Percentiles rank a stretch among this genome's conserved stretches.
Evolutionary conservation across 2,888 invertebrate species (phyloP).

Genomic region (Limenitis arthemis): DNA sequence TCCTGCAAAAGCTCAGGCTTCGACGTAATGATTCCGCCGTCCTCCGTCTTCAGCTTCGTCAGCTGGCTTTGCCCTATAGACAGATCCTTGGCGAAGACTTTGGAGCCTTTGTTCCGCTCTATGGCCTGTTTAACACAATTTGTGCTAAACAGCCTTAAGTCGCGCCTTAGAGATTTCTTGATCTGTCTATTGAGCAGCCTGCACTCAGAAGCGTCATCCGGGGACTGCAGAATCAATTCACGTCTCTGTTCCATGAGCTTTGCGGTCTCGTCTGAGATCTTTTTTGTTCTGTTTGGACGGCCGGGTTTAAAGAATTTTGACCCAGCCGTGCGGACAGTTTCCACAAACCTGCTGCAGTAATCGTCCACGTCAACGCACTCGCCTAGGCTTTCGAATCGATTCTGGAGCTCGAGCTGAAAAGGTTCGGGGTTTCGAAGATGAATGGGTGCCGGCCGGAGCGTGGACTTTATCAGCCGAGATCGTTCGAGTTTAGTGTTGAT

Average conservation of each 20-base stretch:
- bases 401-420: slow-evolving; percentile 1
- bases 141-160: not conserved
- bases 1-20: slow-evolving; percentile 3
- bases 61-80: slow-evolving; percentile 15
- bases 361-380: not conserved
- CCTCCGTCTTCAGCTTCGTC: slow-evolving; percentile 9
- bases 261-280: not conserved
- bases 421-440: slow-evolving; percentile 1
- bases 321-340: too few relatives aligned
- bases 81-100: slow-evolving; percentile 10
- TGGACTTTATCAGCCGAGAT: too few relatives aligned
- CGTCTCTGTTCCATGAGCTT: not conserved
- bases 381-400: not conserved
- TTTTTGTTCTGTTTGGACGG: too few relatives aligned
- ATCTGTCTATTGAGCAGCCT: not conserved
- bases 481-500: too few relatives aligned
- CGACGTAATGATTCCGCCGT: slow-evolving; percentile 7
- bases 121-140: slow-evolving; percentile 8
- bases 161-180: not conserved
- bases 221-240: not conserved
- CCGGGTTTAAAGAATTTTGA: too few relatives aligned
- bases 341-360: too few relatives aligned
- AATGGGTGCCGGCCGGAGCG: too few relatives aligned
- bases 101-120: slow-evolving; percentile 9
- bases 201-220: not conserved